Percentiles rank a stretch among this genome's conserved stretches.
Evolutionary conservation across 2,113 vertebrate genomes (phyloP).

Genomic region (Conger conger): DNA sequence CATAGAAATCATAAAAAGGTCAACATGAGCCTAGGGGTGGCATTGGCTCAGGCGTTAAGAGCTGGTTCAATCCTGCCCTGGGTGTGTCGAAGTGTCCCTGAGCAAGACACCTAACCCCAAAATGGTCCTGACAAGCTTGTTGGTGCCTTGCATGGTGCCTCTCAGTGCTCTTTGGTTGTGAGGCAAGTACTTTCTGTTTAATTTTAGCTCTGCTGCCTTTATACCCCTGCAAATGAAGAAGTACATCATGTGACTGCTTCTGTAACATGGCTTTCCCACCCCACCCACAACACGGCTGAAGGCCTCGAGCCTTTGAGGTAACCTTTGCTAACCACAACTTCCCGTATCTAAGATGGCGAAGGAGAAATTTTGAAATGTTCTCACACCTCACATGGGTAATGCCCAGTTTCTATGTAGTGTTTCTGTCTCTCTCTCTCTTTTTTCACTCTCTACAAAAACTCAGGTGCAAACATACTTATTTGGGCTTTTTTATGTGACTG

Average conservation of each 20-base stretch:
- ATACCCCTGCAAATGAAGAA: constrained; percentile 65
- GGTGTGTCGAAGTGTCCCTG: too few relatives aligned
- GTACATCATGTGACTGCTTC: constrained; percentile 53
- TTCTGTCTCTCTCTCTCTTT: constrained; percentile 14
- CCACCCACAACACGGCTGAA: constrained; percentile 38
- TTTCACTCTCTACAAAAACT: not conserved
- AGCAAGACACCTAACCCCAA: too few relatives aligned
- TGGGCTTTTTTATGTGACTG: not conserved
- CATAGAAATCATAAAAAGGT: not conserved
- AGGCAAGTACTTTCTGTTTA: constrained; percentile 31
- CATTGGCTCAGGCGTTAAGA: too few relatives aligned
- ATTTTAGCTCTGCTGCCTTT: constrained; percentile 65
- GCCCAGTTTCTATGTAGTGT: constrained; percentile 36
- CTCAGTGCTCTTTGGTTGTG: not conserved
- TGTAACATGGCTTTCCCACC: constrained; percentile 51
- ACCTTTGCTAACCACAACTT: constrained; percentile 45
- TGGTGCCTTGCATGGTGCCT: too few relatives aligned
- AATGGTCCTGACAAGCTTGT: too few relatives aligned
- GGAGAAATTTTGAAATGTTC: constrained; percentile 25
- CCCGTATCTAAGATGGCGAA: constrained; percentile 33
- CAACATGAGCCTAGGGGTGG: too few relatives aligned
- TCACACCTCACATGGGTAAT: constrained; percentile 17
- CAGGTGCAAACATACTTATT: not conserved
- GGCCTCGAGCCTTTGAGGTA: constrained; percentile 41
- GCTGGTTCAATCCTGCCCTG: too few relatives aligned